Base-by-base conservation (phyloP, 2,888 invertebrate genomes). In the Pseudanteris insignis region DNA sequence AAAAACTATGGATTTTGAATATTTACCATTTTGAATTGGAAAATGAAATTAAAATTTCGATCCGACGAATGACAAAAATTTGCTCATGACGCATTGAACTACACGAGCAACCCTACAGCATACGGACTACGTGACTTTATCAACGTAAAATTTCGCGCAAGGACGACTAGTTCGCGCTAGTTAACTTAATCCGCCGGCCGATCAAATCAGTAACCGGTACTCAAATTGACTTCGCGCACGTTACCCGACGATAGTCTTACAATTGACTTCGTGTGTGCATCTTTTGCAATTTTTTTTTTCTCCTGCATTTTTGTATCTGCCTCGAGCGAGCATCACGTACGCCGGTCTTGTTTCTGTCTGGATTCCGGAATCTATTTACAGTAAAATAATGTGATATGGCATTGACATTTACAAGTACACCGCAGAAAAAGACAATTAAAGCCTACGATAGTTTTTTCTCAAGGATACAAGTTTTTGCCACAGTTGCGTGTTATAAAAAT, bases 111-210 rank as follows among this genome's bases (percentile, higher is more conserved):
- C 53, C 53, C 53, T 43, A 7, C 28, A n/a, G 33, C 8, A 46
- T 44, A 46, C 37, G 46, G 53, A 28, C 36, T 60, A 60, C 59
- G 59, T 60, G 60, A 60, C 60, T 48, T 33, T 38, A 30, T 32
- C 24, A 60, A 54, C 60, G 60, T 53, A 60, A 60, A 48, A 12
- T 36, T 41, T 15, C 7, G 34, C 5, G 37, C 59, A 59, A 59
- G 59, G 59, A 53, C 59, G 15, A 40, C 59, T 28, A 37, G 43
- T 48, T 36, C 11, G 24, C 8, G 11, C 21, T 21, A 51, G 46
- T 30, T 24, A 30, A 18, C 28, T 53, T 51, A 47, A 26, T 51
- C 41, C 51, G 32, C 34, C 24, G n/a, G 26, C 28, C 38, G 26
- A 47, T 55, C 41, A 11, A 15, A 43, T 44, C 37, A 29, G 12